A percentile compares a stretch with the other conserved stretches of the same genome.
Conservation (phyloP, 2,888 invertebrate genomes). For the Dicranocentrus wangi region DNA sequence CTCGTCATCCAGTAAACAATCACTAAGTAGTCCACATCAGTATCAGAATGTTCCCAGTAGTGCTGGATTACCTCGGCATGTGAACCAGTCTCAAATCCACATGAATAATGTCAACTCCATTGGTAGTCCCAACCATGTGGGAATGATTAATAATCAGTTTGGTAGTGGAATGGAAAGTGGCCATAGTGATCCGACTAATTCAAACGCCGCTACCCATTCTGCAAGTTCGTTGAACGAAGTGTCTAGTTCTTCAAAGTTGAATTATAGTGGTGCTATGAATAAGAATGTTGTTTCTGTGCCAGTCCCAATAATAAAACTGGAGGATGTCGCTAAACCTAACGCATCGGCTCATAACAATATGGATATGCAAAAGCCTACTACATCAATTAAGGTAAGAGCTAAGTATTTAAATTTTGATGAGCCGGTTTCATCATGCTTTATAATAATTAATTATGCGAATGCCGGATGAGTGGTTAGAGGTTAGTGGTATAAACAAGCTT, state of each 20-base stretch:
- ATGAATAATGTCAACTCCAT: slow-evolving; percentile 52
- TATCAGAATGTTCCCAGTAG: slow-evolving; percentile 33
- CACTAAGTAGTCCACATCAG: slow-evolving; percentile 32
- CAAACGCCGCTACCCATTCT: slow-evolving; percentile 19
- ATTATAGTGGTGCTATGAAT: slow-evolving; percentile 57
- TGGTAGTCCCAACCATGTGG: slow-evolving; percentile 49
- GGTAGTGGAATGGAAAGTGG: slow-evolving; percentile 47
- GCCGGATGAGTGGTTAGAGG: no score
- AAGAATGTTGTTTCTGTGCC: slow-evolving; percentile 23
- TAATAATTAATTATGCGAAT: background rate
- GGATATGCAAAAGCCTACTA: background rate
- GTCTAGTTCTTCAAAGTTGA: slow-evolving; percentile 50
- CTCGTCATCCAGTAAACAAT: slow-evolving; percentile 49
- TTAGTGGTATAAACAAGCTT: no score
- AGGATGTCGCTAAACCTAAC: slow-evolving; percentile 26
- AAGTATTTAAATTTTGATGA: background rate
- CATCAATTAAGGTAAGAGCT: slow-evolving; percentile 40
- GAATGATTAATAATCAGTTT: slow-evolving; percentile 34
- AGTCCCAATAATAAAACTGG: slow-evolving; percentile 45
- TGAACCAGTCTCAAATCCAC: slow-evolving; percentile 38
- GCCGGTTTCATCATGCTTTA: background rate
- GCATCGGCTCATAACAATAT: background rate
- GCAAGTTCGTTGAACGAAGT: slow-evolving; percentile 34
- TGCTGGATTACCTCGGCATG: background rate
- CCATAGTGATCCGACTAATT: slow-evolving; percentile 23